Evolutionary conservation across 2,888 invertebrate species (phyloP), one percentile per base, ranked within the genome.

Genomic region (Diplazon laetatorius): DNA sequence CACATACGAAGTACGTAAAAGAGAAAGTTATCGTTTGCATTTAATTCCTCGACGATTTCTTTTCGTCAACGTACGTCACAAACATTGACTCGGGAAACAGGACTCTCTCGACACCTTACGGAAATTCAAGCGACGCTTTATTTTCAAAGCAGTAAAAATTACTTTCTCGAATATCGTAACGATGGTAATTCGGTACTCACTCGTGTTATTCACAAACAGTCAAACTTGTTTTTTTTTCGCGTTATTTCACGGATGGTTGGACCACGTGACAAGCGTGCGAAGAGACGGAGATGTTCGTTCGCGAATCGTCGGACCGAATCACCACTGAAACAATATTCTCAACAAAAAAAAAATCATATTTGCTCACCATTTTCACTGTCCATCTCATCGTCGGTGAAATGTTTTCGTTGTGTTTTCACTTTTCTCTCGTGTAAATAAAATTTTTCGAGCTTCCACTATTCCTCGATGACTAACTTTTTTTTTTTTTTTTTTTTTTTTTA

Each of bases 231-330:
- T n/a, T n/a, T n/a, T 55, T 62, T 75, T 57, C 46, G 55, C 50
- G 48, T 9, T 63, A 70, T 70, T 76, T 76, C 75, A 70, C 18
- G 75, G 75, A 63, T 70, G 57, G 14, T 55, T 30, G 68, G 10
- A 20, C 39, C 14, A 22, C 60, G 59, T 12, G n/a, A 52, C 6
- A 42, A 48, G 57, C 75, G 75, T 76, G 75, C 48, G 75, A 76
- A 76, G 69, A 63, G 55, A 57, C 37, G 48, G 39, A 62, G 20
- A 42, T 8, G 1, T 18, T 30, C 52, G 12, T 5, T 30, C 16
- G 10, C 42, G 39, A 22, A 18, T 16, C 0, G 25, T 2, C 42
- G 16, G 3, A 18, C 8, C n/a, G 20, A 37, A 12, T 57, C 37
- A 37, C n/a, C 25, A 52, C 4, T 50, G 60, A 60, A 52, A 42